phyloP scores from a whole-genome alignment of 2,797 vertebrate species.

The Lerista edwardsae region DNA sequence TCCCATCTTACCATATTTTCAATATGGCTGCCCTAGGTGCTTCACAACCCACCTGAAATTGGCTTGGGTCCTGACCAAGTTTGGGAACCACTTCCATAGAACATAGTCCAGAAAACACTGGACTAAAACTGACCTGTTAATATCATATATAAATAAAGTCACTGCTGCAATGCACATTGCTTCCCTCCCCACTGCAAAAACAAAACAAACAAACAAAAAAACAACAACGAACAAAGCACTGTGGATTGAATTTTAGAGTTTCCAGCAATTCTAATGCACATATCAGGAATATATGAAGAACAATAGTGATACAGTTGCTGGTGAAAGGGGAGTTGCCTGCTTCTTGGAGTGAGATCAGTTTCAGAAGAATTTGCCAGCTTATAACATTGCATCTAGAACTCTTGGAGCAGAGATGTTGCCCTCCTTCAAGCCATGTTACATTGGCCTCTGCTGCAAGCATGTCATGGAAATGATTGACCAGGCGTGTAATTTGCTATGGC shows the following conservation, averaged over 20 bases:
- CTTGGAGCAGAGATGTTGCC: not conserved
- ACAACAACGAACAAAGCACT: not conserved
- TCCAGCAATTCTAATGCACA: not conserved
- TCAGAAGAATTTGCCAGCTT: conserved; percentile 5
- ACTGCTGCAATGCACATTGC: too few relatives aligned
- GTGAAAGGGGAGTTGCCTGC: not conserved
- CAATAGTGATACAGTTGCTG: not conserved
- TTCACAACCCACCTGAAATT: too few relatives aligned
- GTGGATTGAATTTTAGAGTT: not conserved
- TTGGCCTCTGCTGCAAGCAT: not conserved
- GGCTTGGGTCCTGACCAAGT: too few relatives aligned
- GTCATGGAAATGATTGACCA: conserved; percentile 15
- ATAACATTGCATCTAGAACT: not conserved
- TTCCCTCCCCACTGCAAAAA: not conserved
- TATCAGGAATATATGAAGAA: not conserved
- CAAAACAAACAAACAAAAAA: too few relatives aligned
- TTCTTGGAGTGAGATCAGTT: not conserved
- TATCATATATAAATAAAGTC: too few relatives aligned
- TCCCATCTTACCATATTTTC: too few relatives aligned
- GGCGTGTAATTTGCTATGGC: not conserved
- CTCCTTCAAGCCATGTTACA: conserved; percentile 15
- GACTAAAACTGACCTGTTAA: too few relatives aligned
- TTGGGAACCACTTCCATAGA: too few relatives aligned
- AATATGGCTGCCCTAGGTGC: too few relatives aligned
- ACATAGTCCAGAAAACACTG: too few relatives aligned